Conservation (phyloP, 2,113 vertebrate genomes). For the Microcebus lehilahytsara region DNA sequence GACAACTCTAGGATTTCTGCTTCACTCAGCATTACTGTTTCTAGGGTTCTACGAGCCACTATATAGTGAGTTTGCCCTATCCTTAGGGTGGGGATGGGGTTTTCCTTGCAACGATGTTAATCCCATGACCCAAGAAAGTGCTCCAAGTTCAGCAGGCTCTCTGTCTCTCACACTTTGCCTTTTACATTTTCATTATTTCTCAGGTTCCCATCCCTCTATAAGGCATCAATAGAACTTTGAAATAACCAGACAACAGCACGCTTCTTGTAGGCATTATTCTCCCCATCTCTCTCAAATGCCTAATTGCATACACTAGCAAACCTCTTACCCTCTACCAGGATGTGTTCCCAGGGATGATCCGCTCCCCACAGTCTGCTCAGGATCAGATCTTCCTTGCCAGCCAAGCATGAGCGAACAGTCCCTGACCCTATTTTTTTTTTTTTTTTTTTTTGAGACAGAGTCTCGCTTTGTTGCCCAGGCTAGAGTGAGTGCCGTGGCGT, state of each 20-base stretch:
- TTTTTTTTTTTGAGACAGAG: not conserved
- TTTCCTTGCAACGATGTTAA: not conserved
- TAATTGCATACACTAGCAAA: not conserved
- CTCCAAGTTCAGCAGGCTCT: not conserved
- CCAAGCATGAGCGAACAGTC: not conserved
- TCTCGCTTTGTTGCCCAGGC: too few species aligned
- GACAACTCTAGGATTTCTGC: not conserved
- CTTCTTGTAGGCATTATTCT: not conserved
- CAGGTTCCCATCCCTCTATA: not conserved
- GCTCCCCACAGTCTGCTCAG: not conserved
- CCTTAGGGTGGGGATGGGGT: not conserved
- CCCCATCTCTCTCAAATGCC: not conserved
- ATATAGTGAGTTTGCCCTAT: not conserved
- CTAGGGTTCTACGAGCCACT: not conserved
- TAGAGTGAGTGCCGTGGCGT: too few species aligned
- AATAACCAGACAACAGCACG: not conserved
- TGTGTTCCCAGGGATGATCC: not conserved
- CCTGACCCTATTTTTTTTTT: not conserved
- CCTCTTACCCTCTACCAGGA: not conserved
- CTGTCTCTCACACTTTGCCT: not conserved
- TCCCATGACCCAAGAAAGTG: not conserved
- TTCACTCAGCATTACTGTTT: not conserved
- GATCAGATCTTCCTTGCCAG: not conserved
- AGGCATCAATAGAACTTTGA: not conserved
- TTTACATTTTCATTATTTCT: not conserved